These are phyloP conservation scores for Idaea biselata DNA, from an alignment of 2,888 invertebrate genomes.

Conservation along the genomic window DNA sequence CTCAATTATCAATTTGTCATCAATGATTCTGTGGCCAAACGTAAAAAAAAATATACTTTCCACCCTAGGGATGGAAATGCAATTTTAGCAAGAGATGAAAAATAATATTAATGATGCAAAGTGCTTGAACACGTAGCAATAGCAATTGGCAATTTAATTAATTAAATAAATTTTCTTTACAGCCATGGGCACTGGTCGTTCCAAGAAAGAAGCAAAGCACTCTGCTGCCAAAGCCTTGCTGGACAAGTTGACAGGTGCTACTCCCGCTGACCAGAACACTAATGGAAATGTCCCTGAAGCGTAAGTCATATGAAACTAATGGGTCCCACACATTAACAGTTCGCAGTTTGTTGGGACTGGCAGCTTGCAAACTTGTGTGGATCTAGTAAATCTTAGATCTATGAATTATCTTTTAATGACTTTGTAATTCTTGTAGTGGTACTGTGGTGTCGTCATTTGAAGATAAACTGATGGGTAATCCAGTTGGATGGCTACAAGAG, in stretches of 20 bases:
- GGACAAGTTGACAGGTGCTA: conserved; percentile 90
- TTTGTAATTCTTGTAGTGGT: conserved; percentile 49
- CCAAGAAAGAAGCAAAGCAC: conserved; percentile 98
- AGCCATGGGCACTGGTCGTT: conserved; percentile 95
- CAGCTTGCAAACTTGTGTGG: neutral
- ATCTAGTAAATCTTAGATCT: no score
- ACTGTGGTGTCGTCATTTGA: conserved; percentile 83
- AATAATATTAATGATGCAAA: neutral
- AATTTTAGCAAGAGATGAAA: no score
- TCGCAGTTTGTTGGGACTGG: neutral
- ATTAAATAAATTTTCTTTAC: conserved; percentile 23
- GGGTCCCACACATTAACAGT: no score
- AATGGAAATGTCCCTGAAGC: conserved; percentile 72
- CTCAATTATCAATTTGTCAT: no score
- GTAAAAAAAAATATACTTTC: no score
- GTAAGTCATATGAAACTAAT: conserved; percentile 40
- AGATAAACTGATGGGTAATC: conserved; percentile 93
- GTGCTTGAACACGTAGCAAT: neutral
- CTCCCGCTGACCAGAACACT: conserved; percentile 82
- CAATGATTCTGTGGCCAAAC: no score
- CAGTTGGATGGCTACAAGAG: conserved; percentile 97
- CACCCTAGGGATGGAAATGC: no score
- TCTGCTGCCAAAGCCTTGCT: conserved; percentile 95
- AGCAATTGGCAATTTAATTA: no score
- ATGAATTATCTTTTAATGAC: conserved; percentile 3